phyloP scores from a whole-genome alignment of 2,113 vertebrate genomes.

The Dunckerocampus dactyliophorus region DNA sequence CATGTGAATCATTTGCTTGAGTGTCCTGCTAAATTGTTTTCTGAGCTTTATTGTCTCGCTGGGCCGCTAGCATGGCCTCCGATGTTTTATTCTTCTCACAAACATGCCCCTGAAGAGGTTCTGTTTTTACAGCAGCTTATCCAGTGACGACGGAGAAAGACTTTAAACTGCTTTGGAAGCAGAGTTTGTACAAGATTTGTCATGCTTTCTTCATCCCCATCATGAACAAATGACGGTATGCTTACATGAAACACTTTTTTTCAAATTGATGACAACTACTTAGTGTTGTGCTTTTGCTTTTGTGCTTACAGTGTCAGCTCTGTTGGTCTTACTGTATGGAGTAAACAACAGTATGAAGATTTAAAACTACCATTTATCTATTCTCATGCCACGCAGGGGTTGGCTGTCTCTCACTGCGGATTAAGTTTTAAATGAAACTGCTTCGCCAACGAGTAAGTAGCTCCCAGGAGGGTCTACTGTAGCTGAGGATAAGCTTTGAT shows the following conservation, averaged over 20 bases:
- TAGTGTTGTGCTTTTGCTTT: background rate
- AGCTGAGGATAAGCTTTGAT: conserved; percentile 10
- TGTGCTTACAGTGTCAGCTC: background rate
- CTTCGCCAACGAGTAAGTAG: conserved; percentile 6
- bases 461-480: conserved; percentile 9
- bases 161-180: conserved; percentile 4
- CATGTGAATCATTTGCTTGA: conserved; percentile 8
- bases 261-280: conserved; percentile 4
- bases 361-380: conserved; percentile 5
- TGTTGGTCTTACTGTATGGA: background rate
- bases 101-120: background rate
- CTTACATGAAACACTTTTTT: background rate
- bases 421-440: conserved; percentile 4
- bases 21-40: conserved; percentile 17
- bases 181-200: conserved; percentile 1
- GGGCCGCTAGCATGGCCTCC: background rate
- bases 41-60: background rate
- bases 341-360: background rate
- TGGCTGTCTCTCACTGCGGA: background rate
- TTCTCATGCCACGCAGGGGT: background rate
- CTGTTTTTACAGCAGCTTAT: conserved; percentile 5
- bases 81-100: conserved; percentile 13
- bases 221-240: background rate
- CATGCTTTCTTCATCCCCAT: conserved; percentile 1
- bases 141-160: background rate